These are phyloP conservation scores for Zaprionus capensis DNA, from an alignment of 1,140 invertebrate genomes.

Conservation along the genomic window DNA sequence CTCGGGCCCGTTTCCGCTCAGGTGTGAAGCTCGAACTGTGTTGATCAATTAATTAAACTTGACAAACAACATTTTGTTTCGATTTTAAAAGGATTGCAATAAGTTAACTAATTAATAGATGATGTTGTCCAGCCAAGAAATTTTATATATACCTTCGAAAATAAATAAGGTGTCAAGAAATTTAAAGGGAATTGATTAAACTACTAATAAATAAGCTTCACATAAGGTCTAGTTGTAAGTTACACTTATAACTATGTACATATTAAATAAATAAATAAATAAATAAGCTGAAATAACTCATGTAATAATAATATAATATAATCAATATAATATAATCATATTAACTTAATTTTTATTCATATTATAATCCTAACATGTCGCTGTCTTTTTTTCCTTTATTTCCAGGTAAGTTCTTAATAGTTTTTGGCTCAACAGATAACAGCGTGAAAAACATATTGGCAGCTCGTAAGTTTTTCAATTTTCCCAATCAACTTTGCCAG, in stretches of 20 bases:
- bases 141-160: neutral
- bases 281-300: no score
- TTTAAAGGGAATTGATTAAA: no score
- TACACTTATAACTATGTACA: no score
- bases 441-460: conserved; percentile 30
- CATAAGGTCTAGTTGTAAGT: no score
- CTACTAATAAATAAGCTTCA: no score
- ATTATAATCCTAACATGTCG: neutral
- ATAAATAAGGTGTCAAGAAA: no score
- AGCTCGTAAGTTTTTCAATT: conserved; percentile 53
- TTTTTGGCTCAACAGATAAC: neutral
- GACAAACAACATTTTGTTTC: neutral
- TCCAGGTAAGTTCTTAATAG: conserved; percentile 51
- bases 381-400: conserved; percentile 8
- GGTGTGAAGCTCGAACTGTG: conserved; percentile 9
- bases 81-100: neutral
- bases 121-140: neutral
- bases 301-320: no score
- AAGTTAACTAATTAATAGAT: neutral
- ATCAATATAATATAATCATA: neutral
- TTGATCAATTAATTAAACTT: neutral
- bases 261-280: no score
- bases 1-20: neutral
- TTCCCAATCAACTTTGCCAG: conserved; percentile 14
- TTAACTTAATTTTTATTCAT: neutral